Evolutionary conservation across 2,888 invertebrate genomes (phyloP).

Genomic region (Plutella xylostella): DNA sequence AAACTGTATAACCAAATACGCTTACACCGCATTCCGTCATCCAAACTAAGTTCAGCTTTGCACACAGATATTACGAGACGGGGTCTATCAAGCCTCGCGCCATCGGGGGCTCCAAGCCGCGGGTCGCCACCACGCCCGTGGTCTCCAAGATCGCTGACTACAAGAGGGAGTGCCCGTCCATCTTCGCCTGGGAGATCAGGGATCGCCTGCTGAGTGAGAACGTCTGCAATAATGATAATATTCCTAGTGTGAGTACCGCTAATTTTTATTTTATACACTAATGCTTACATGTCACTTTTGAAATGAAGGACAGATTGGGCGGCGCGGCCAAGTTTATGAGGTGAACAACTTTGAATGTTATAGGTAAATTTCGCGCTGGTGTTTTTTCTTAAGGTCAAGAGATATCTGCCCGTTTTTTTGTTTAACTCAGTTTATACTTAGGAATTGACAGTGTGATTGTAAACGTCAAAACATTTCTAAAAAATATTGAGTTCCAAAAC

Average conservation of each 20-base stretch:
- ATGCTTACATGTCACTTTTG: neutral
- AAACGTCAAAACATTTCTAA: conserved; percentile 44
- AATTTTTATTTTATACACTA: neutral
- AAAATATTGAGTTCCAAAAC: conserved; percentile 34
- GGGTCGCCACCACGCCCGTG: conserved; percentile 94
- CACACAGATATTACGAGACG: conserved; percentile 94
- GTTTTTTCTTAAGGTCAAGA: too few species aligned
- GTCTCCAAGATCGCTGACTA: conserved; percentile 96
- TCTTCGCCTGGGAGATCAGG: conserved; percentile 98
- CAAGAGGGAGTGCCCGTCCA: conserved; percentile 97
- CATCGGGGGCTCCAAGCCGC: conserved; percentile 96
- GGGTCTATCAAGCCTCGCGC: conserved; percentile 97
- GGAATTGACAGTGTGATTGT: conserved; percentile 13
- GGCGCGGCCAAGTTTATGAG: too few species aligned
- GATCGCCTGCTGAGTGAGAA: conserved; percentile 94
- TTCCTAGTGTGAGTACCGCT: conserved; percentile 91
- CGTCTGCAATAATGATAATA: conserved; percentile 97
- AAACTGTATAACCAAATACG: conserved; percentile 18
- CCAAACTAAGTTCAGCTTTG: conserved; percentile 60
- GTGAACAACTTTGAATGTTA: neutral
- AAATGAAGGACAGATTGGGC: too few species aligned
- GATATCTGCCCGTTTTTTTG: too few species aligned
- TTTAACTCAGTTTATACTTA: too few species aligned
- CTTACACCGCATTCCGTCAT: conserved; percentile 38
- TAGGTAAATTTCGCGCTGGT: neutral